These are phyloP conservation scores for Noctua comes DNA, from an alignment of 2,888 invertebrate genomes.

Conservation along the genomic window DNA sequence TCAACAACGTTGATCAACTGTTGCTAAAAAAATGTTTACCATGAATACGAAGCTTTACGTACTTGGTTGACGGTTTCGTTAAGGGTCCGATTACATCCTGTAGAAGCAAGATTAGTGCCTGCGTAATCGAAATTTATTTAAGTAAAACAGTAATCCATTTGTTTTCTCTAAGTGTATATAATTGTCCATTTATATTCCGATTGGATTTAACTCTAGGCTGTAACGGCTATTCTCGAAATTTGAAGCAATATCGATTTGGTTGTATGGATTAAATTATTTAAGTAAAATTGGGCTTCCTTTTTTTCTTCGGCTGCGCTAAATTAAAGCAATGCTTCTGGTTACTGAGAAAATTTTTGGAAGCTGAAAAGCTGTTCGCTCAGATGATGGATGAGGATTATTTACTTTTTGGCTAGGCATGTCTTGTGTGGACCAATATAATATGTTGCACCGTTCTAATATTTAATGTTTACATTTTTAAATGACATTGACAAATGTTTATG, in stretches of 20 bases:
- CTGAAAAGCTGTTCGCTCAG: neutral
- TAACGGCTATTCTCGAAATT: neutral
- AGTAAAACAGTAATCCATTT: constrained; percentile 46
- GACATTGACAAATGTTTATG: neutral
- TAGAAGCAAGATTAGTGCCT: neutral
- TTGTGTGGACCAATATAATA: neutral
- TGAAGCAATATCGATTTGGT: constrained; percentile 29
- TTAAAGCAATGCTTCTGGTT: neutral
- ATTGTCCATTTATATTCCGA: constrained; percentile 42
- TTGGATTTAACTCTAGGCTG: constrained; percentile 7
- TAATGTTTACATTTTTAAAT: neutral
- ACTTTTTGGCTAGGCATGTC: neutral
- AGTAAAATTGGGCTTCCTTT: constrained; percentile 11
- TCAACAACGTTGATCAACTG: too few species aligned
- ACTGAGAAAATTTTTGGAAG: neutral
- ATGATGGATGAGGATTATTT: neutral
- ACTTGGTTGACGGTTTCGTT: neutral
- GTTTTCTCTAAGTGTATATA: constrained; percentile 27
- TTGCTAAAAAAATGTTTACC: too few species aligned
- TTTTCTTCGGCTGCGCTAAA: neutral
- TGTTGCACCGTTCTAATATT: neutral
- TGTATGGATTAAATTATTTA: constrained; percentile 27
- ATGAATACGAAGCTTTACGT: too few species aligned
- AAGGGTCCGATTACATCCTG: neutral
- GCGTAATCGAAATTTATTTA: neutral